Conservation (phyloP, 1,140 invertebrate species). For the Drosophila virilis region DNA sequence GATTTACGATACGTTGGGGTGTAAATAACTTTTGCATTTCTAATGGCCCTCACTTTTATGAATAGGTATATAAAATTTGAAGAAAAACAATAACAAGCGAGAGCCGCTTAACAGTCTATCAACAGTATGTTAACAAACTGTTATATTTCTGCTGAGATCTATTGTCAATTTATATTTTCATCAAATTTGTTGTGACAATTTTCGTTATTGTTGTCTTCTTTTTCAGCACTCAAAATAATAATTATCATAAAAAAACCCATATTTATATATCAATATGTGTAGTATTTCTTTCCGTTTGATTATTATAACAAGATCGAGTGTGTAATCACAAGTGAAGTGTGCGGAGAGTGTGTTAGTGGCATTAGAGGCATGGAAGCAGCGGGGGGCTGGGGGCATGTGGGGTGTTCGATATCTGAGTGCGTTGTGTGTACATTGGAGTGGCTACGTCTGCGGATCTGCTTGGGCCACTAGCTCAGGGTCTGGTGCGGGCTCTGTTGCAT, state of each 20-base stretch:
- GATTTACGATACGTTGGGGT: constrained; percentile 38
- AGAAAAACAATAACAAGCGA: neutral
- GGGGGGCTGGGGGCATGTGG: neutral
- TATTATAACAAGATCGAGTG: constrained; percentile 61
- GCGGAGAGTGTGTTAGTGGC: neutral
- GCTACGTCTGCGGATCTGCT: constrained; percentile 38
- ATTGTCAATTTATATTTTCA: neutral
- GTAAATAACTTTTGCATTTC: constrained; percentile 28
- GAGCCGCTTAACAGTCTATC: neutral
- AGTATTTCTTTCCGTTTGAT: constrained; percentile 54
- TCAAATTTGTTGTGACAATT: constrained; percentile 24
- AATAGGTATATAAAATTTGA: constrained; percentile 6
- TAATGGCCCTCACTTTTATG: neutral
- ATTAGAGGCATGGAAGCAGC: neutral
- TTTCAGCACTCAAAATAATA: constrained; percentile 64
- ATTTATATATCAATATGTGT: constrained; percentile 41
- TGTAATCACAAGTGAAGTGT: constrained; percentile 61
- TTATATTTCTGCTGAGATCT: constrained; percentile 3
- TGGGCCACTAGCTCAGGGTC: constrained; percentile 45
- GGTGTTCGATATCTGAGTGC: constrained; percentile 40
- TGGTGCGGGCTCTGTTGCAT: constrained; percentile 43
- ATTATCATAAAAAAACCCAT: constrained; percentile 68
- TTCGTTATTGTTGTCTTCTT: constrained; percentile 35
- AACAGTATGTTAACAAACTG: constrained; percentile 2
- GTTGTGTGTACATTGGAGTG: constrained; percentile 72